These are phyloP conservation scores for Alligator mississippiensis DNA, from an alignment of 2,113 vertebrate species.

Conservation along the genomic window DNA sequence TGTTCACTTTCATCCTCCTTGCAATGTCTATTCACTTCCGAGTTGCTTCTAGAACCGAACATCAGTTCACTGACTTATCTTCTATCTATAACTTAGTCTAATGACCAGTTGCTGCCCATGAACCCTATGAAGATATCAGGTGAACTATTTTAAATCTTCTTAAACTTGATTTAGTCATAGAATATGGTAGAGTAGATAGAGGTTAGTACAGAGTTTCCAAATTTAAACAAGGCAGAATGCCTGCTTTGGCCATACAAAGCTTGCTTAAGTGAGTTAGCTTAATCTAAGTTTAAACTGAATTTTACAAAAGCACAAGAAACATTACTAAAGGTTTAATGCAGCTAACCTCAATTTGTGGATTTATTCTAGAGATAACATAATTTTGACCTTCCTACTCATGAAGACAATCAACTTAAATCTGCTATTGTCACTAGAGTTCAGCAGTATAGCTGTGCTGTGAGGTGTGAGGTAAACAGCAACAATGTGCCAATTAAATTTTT, in stretches of 20 bases:
- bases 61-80: neutral
- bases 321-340: neutral
- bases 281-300: neutral
- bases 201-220: neutral
- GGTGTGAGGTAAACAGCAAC: conserved; percentile 59
- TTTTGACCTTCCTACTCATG: conserved; percentile 22
- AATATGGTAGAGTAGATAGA: neutral
- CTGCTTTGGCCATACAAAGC: neutral
- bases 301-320: neutral
- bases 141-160: neutral
- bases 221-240: neutral
- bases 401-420: conserved; percentile 38
- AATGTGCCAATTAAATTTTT: conserved; percentile 71
- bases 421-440: conserved; percentile 42
- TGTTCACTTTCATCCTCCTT: neutral
- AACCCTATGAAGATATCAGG: neutral
- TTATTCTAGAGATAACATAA: conserved; percentile 14
- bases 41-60: neutral
- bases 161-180: neutral
- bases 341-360: neutral
- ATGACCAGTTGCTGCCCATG: neutral
- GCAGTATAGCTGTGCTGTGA: conserved; percentile 29
- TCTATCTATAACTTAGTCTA: neutral
- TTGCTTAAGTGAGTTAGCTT: neutral
- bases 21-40: neutral